phyloP scores from a whole-genome alignment of 1,140 invertebrate genomes.

The Delia radicum region DNA sequence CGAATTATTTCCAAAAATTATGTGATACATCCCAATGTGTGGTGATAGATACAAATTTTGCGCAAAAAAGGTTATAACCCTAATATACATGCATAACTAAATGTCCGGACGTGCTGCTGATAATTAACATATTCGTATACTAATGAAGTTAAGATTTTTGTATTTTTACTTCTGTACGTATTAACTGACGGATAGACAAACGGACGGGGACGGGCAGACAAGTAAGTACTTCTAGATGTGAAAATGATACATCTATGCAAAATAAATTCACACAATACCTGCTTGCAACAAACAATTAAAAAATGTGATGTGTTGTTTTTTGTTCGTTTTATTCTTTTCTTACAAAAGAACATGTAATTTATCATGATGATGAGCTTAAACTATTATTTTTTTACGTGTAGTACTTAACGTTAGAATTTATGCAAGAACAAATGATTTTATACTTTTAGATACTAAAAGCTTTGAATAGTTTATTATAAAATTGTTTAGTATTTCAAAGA shows the following conservation, averaged over 20 bases:
- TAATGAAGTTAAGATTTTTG: not conserved
- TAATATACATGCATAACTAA: not conserved
- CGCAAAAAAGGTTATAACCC: too few relatives aligned
- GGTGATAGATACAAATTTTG: too few relatives aligned
- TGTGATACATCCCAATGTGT: too few relatives aligned
- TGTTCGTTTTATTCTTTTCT: not conserved
- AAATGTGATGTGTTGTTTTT: not conserved
- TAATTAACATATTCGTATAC: not conserved
- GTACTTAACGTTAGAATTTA: not conserved
- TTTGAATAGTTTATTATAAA: not conserved
- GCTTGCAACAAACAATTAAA: not conserved
- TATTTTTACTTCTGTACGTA: not conserved
- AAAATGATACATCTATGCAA: not conserved
- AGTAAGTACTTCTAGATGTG: not conserved
- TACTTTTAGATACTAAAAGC: not conserved
- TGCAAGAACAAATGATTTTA: not conserved
- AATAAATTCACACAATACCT: not conserved
- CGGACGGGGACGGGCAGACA: not conserved
- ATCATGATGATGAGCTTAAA: constrained; percentile 3
- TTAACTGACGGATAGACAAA: not conserved
- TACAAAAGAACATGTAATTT: not conserved
- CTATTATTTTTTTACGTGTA: not conserved
- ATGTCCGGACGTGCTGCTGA: not conserved
- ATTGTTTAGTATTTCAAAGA: not conserved
- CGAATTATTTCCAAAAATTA: too few relatives aligned